Base-by-base conservation (phyloP, 1,140 invertebrate genomes). In the Leptinotarsa lineolata region DNA sequence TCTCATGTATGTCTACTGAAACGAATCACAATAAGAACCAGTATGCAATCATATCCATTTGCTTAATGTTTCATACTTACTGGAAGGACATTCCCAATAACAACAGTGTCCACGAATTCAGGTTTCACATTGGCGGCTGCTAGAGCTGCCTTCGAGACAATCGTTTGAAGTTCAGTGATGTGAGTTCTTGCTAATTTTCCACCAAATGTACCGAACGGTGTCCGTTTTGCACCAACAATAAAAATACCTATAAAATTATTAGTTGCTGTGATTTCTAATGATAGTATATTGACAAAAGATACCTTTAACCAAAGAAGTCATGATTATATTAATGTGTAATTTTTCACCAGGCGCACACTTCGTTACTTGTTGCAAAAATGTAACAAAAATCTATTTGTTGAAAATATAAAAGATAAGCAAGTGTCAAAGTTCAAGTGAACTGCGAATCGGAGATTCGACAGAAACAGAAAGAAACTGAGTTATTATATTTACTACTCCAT, bases 191-290 rank as follows among this genome's bases (percentile, higher is more conserved):
- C 91, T 79, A 99, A 91, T 81, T 93, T 92, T 13, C 97, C 97
- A 44, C 97, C 97, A 86, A 95, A 98, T 18, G 97, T 93, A 58
- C 98, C 98, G 88, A 99, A 99, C 16, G 98, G 94, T n/a, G 97
- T 99, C 68, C 98, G 89, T 84, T 99, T 99, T 8, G 97, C 97
- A 81, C 93, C 95, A 66, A 99, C 94, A 86, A 99, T 95, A 84
- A 96, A 99, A 76, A 99, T 89, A 84, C 94, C 96, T 96, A 74
- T 82, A 86, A 61, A 54, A 54, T 3, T n/a, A 54, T 54, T 13
- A 54, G n/a, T 54, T 3, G 13, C 15, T 54, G n/a, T 54, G 15
- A n/a, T 54, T 16, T 5, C 4, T 54, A 54, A 54, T 54, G 3
- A 54, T 4, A 18, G 16, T 54, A 16, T 18, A 54, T 16, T 54